Evolutionary conservation across 2,888 invertebrate genomes (phyloP).

Genomic region (Leptinotarsa rubiginosa): DNA sequence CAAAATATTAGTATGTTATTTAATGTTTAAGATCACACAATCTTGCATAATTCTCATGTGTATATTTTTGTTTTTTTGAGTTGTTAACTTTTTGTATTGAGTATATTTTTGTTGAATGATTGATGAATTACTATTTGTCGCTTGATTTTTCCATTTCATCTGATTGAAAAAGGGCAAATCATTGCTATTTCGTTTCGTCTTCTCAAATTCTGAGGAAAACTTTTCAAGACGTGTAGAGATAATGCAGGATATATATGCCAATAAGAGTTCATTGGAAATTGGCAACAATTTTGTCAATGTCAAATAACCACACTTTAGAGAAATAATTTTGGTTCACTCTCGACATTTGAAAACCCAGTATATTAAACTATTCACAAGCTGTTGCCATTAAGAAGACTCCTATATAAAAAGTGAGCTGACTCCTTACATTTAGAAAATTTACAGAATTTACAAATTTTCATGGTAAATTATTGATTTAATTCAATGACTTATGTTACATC

Average conservation of each 20-base stretch:
- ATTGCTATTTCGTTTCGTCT: background rate
- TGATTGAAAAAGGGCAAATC: background rate
- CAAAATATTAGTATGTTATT: conserved; percentile 55
- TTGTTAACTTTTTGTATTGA: conserved; percentile 23
- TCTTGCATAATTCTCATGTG: conserved; percentile 31
- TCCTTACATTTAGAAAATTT: no score
- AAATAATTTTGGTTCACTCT: background rate
- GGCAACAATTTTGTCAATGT: background rate
- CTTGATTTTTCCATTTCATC: background rate
- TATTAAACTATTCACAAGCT: background rate
- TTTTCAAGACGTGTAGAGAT: background rate
- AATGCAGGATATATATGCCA: background rate
- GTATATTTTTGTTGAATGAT: background rate
- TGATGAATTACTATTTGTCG: background rate
- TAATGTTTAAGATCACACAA: conserved; percentile 55
- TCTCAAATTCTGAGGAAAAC: background rate
- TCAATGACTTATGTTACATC: no score
- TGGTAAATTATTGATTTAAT: no score
- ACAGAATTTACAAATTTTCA: no score
- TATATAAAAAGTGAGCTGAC: background rate
- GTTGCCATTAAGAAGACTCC: conserved; percentile 10
- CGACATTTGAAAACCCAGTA: background rate
- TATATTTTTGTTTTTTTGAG: conserved; percentile 36
- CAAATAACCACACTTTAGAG: background rate
- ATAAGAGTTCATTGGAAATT: background rate